Evolutionary conservation across 92 coral and sea anemone species (phyloP).

Genomic region (Muricea muricata): DNA sequence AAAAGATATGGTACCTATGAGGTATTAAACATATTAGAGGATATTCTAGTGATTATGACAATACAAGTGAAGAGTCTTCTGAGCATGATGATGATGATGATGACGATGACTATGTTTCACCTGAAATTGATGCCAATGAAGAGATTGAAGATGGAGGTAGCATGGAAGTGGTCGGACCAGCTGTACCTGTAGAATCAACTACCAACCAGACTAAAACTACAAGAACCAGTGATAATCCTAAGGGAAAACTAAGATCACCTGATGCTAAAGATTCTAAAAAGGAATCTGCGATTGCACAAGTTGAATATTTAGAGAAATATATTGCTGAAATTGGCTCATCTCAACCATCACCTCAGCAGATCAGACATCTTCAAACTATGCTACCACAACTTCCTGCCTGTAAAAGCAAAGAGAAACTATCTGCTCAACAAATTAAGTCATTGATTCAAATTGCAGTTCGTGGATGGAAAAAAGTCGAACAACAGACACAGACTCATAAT

Average conservation of each 20-base stretch:
- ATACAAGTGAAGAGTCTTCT: conserved; percentile 45
- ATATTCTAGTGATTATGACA: conserved; percentile 54
- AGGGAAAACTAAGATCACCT: neutral
- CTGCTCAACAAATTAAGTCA: conserved; percentile 40
- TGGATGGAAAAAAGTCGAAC: conserved; percentile 39
- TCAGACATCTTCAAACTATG: neutral
- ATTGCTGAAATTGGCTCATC: too few relatives aligned
- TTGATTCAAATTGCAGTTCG: conserved; percentile 50
- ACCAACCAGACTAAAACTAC: neutral
- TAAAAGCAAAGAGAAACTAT: conserved; percentile 41
- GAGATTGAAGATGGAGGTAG: conserved; percentile 31
- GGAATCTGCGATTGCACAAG: too few relatives aligned
- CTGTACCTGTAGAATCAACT: neutral
- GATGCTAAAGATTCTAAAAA: too few relatives aligned
- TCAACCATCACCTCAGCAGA: too few relatives aligned
- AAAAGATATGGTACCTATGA: conserved; percentile 24
- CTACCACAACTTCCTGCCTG: neutral
- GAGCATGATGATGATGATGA: conserved; percentile 43
- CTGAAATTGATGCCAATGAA: conserved; percentile 15
- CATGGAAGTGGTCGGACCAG: conserved; percentile 25
- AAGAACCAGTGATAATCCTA: neutral
- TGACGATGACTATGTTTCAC: conserved; percentile 3
- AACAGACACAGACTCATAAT: conserved; percentile 12
- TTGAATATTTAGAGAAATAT: too few relatives aligned
- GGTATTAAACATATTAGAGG: conserved; percentile 47